A percentile compares a stretch with the other conserved stretches of the same genome.
Conservation (phyloP, 2,888 invertebrate species). For the Phengaris alcon region DNA sequence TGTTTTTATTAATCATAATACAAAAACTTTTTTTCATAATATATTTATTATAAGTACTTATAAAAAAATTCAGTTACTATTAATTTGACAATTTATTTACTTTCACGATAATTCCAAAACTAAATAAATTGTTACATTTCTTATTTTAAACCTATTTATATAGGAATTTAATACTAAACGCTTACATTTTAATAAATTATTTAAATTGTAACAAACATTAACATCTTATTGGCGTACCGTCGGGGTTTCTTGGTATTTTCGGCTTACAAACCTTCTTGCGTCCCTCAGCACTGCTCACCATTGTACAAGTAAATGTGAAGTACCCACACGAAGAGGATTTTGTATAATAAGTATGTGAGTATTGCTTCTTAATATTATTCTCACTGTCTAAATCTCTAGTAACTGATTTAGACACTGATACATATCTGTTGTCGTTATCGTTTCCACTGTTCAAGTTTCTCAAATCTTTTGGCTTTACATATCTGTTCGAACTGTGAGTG, state of each 20-base stretch:
- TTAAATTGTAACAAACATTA: constrained; percentile 38
- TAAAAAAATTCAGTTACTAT: neutral
- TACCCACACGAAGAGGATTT: constrained; percentile 93
- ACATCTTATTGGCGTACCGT: constrained; percentile 84
- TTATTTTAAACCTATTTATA: neutral
- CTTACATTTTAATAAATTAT: neutral
- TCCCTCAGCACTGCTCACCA: constrained; percentile 87
- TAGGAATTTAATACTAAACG: neutral
- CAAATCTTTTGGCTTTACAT: constrained; percentile 59
- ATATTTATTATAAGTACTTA: neutral
- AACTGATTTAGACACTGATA: constrained; percentile 89
- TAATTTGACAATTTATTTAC: neutral
- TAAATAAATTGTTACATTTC: neutral
- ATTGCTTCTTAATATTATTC: constrained; percentile 84
- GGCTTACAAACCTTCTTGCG: constrained; percentile 90
- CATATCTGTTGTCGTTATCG: constrained; percentile 82
- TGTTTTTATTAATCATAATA: neutral
- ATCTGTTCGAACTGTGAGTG: constrained; percentile 46
- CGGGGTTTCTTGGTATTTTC: constrained; percentile 87
- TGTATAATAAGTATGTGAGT: constrained; percentile 88
- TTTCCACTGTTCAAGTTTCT: constrained; percentile 58
- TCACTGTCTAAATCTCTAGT: constrained; percentile 84
- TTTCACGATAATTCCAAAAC: neutral
- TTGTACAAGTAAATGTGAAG: constrained; percentile 91
- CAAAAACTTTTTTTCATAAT: neutral